Evolutionary conservation across 1,140 invertebrate species (phyloP).

Genomic region (Colletes gigas): DNA sequence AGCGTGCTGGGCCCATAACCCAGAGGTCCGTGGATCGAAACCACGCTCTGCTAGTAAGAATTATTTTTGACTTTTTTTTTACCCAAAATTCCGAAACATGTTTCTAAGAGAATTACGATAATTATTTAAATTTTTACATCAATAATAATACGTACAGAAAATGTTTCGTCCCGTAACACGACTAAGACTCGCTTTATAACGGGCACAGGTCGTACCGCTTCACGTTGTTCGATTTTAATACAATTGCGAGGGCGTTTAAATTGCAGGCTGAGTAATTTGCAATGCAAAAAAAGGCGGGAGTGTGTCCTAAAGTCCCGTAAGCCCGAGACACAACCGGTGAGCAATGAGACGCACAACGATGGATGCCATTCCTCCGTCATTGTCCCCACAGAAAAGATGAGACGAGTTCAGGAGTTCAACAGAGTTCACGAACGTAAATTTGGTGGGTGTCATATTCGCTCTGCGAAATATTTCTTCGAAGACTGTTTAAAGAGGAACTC

Average conservation of each 20-base stretch:
- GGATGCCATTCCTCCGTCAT: constrained; percentile 59
- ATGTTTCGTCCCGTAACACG: neutral
- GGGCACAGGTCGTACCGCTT: neutral
- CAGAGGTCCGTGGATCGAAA: constrained; percentile 98
- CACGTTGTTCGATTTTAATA: constrained; percentile 28
- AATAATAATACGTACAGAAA: neutral
- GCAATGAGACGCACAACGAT: constrained; percentile 50
- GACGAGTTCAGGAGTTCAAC: constrained; percentile 76
- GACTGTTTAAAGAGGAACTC: constrained; percentile 25
- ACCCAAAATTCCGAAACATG: too few species aligned
- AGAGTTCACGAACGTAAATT: constrained; percentile 77
- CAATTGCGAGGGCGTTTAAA: constrained; percentile 53
- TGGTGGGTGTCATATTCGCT: constrained; percentile 63
- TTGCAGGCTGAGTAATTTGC: constrained; percentile 47
- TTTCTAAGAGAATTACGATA: neutral
- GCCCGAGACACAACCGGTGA: constrained; percentile 41
- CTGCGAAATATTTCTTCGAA: constrained; percentile 12
- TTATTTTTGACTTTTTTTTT: constrained; percentile 51
- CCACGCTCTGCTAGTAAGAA: constrained; percentile 91
- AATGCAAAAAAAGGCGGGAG: constrained; percentile 51
- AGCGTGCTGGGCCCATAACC: constrained; percentile 99
- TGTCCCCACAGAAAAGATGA: constrained; percentile 58
- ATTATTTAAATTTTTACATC: neutral
- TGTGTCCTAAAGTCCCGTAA: constrained; percentile 67
- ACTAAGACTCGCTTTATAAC: neutral